Conservation (phyloP, 2,113 vertebrate species). For the Gavia stellata region DNA sequence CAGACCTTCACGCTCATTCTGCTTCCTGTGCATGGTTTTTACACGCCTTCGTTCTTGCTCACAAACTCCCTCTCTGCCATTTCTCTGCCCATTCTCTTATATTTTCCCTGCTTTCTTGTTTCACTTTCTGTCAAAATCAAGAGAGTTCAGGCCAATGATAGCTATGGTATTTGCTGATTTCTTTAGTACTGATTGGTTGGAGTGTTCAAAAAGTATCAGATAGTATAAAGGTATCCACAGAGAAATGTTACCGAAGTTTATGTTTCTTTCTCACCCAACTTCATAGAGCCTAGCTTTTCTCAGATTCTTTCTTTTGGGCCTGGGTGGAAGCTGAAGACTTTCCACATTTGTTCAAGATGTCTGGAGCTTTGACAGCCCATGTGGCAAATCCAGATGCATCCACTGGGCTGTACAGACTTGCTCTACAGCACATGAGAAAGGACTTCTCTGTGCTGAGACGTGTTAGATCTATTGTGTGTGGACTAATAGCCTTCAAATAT, state of each 20-base stretch:
- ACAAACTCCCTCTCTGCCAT: background rate
- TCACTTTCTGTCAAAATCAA: background rate
- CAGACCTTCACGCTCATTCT: fast-evolving
- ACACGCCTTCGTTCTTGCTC: background rate
- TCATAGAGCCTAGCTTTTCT: background rate
- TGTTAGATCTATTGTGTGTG: background rate
- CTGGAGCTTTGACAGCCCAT: background rate
- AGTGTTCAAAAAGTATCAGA: background rate
- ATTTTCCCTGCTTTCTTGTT: background rate
- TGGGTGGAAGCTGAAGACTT: background rate
- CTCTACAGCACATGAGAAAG: background rate
- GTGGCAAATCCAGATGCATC: background rate
- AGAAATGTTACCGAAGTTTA: background rate
- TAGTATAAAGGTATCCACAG: background rate
- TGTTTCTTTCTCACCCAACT: background rate
- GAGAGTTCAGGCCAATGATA: background rate
- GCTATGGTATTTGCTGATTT: background rate
- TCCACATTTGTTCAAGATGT: background rate
- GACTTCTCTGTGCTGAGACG: background rate
- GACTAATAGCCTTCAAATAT: background rate
- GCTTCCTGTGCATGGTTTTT: fast-evolving
- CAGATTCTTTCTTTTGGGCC: background rate
- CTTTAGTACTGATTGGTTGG: background rate
- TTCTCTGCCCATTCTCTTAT: background rate
- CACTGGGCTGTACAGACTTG: background rate